A percentile compares a stretch with the other conserved stretches of the same genome.
Conservation (phyloP, 2,888 invertebrate genomes). For the Plutella xylostella region DNA sequence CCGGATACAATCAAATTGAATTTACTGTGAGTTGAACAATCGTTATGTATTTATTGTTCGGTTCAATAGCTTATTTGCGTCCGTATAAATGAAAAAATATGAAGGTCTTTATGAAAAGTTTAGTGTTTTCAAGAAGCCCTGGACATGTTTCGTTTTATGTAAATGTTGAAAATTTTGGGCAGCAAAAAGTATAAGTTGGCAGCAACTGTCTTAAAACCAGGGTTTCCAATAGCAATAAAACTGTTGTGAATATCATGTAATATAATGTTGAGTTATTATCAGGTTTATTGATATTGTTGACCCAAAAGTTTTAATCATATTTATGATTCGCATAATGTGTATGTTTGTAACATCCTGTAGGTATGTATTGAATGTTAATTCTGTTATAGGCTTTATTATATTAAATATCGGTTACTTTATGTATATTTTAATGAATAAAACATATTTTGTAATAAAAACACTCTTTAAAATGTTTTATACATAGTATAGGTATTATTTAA, state of each 20-base stretch:
- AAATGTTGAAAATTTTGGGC: neutral
- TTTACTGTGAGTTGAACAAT: too few relatives aligned
- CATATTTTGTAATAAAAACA: slow-evolving; percentile 8
- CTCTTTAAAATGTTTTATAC: too few relatives aligned
- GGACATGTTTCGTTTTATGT: too few relatives aligned
- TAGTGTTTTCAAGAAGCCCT: too few relatives aligned
- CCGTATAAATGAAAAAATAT: too few relatives aligned
- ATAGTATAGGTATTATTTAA: too few relatives aligned
- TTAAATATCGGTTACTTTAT: slow-evolving; percentile 14
- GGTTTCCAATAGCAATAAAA: neutral
- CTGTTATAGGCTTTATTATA: slow-evolving; percentile 12
- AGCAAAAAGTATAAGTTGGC: too few relatives aligned
- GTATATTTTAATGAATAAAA: slow-evolving; percentile 13
- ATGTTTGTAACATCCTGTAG: slow-evolving; percentile 1
- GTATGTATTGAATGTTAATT: slow-evolving; percentile 14
- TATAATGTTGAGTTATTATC: neutral
- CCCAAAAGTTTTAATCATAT: neutral
- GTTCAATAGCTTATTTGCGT: too few relatives aligned
- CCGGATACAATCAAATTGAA: too few relatives aligned
- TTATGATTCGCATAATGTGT: neutral
- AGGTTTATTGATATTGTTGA: neutral
- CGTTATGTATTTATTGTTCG: too few relatives aligned
- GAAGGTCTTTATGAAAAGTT: too few relatives aligned
- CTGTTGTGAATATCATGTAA: neutral
- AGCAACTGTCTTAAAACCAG: neutral